Conservation (phyloP, 2,797 vertebrate species). For the Hypotaenidia philippensis region DNA sequence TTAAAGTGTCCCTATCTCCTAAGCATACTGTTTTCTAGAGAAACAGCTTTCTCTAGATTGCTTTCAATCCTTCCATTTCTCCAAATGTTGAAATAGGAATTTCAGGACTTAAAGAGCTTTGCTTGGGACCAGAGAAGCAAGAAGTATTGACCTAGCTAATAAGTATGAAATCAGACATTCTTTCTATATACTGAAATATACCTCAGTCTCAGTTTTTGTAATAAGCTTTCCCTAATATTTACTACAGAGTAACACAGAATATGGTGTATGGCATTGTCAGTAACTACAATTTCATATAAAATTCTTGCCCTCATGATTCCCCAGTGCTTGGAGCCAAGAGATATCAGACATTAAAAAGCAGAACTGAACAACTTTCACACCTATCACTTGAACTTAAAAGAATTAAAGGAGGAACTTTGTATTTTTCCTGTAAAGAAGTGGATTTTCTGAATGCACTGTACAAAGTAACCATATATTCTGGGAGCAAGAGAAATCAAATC, state of each 20-base stretch:
- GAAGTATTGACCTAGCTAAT: background rate
- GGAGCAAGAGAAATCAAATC: background rate
- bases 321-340: background rate
- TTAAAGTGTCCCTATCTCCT: background rate
- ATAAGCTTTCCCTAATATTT: background rate
- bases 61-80: background rate
- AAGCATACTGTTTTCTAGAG: background rate
- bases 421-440: background rate
- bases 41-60: background rate
- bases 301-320: background rate
- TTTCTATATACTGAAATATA: background rate
- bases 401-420: background rate
- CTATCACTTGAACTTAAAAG: background rate
- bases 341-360: background rate
- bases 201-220: background rate
- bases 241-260: background rate
- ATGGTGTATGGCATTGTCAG: background rate
- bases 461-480: background rate
- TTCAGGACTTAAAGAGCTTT: background rate
- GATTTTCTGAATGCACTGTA: background rate
- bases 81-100: background rate
- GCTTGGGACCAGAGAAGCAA: background rate
- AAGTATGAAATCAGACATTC: background rate
- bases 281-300: background rate
- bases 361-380: background rate